phyloP scores from a whole-genome alignment of 1,140 invertebrate genomes.

The Pachypeltis micranthus region DNA sequence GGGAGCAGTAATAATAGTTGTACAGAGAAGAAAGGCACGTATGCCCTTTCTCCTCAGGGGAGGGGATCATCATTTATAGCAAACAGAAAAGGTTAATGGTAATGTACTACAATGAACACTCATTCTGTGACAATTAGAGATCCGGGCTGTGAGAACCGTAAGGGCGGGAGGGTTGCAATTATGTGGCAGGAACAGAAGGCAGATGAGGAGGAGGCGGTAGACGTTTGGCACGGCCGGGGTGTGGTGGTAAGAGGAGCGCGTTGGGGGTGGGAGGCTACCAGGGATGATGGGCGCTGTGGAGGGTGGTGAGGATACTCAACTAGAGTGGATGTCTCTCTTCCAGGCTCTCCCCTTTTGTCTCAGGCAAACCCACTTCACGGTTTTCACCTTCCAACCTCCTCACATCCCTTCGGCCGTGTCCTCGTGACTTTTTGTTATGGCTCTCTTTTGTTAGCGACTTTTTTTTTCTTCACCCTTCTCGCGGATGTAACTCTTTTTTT shows the following conservation, averaged over 20 bases:
- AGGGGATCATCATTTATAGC: background rate
- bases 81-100: background rate
- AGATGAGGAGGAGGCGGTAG: background rate
- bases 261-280: background rate
- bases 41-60: no score
- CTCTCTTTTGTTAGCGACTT: background rate
- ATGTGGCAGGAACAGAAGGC: constrained; percentile 3
- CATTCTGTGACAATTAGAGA: background rate
- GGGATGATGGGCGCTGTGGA: background rate
- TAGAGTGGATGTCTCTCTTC: constrained; percentile 9
- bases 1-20: no score
- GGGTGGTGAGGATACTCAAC: background rate
- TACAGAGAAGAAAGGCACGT: no score
- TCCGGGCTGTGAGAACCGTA: background rate
- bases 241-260: background rate
- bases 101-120: background rate
- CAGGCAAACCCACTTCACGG: constrained; percentile 4
- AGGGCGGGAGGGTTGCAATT: background rate
- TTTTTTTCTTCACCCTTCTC: background rate
- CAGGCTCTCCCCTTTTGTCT: constrained; percentile 1
- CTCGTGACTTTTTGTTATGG: constrained; percentile 1
- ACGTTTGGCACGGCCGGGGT: no score
- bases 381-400: background rate
- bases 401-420: background rate
- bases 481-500: no score